Evolutionary conservation across 2,888 invertebrate genomes (phyloP).

Genomic region (Seira musarum): DNA sequence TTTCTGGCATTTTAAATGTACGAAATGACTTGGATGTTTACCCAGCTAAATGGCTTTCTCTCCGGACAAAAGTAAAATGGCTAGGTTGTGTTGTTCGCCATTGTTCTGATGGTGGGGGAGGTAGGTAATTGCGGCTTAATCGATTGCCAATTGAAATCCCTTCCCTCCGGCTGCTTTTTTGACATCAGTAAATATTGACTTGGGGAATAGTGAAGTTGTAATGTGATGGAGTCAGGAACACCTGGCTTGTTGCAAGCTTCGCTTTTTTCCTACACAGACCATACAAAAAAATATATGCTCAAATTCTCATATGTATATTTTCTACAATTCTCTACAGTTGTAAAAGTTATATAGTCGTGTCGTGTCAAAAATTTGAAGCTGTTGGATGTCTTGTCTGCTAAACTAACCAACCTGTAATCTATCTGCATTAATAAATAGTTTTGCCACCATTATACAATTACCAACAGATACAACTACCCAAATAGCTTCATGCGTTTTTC

Average conservation of each 20-base stretch:
- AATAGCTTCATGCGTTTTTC: too few species aligned
- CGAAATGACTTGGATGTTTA: background rate
- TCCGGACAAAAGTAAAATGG: slow-evolving; percentile 17
- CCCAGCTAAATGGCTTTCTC: slow-evolving; percentile 18
- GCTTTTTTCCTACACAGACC: too few species aligned
- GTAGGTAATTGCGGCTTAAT: slow-evolving; percentile 58
- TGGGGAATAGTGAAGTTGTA: background rate
- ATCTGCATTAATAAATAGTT: too few species aligned
- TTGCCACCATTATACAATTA: too few species aligned
- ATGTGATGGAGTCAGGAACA: slow-evolving; percentile 38
- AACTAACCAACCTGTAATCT: too few species aligned
- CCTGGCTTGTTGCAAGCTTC: too few species aligned
- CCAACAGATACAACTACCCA: too few species aligned
- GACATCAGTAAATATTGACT: slow-evolving; percentile 47
- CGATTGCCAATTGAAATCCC: slow-evolving; percentile 53
- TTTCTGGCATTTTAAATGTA: slow-evolving; percentile 54
- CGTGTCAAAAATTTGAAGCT: too few species aligned
- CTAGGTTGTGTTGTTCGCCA: background rate
- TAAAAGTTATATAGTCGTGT: too few species aligned
- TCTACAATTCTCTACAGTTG: slow-evolving; percentile 2
- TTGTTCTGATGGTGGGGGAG: slow-evolving; percentile 1
- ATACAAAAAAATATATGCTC: too few species aligned
- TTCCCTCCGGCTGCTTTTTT: slow-evolving; percentile 37
- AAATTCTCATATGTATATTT: background rate
- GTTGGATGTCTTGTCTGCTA: too few species aligned